Evolutionary conservation across 1,140 invertebrate genomes (phyloP).

Genomic region (Tigriopus japonicus): DNA sequence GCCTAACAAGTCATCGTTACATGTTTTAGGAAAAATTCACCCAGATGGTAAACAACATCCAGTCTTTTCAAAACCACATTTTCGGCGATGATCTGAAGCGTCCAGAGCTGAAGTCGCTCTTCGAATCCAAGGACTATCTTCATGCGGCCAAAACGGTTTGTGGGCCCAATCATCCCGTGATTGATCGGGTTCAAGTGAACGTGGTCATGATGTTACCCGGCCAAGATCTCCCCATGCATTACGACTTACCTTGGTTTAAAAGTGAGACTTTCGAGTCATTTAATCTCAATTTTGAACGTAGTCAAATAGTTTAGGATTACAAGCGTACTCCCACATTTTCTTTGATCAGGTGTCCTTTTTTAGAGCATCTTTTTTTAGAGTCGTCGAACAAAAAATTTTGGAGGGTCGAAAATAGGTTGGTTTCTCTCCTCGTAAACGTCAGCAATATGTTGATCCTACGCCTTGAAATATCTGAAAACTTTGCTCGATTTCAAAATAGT

Average conservation of each 20-base stretch:
- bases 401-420: too few species aligned
- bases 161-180: background rate
- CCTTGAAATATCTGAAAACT: too few species aligned
- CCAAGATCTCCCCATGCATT: background rate
- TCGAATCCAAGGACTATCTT: background rate
- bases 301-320: too few species aligned
- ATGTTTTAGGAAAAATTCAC: background rate
- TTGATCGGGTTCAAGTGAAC: background rate
- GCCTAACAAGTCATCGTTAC: background rate
- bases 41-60: background rate
- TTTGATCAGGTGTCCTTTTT: too few species aligned
- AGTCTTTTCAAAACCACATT: background rate
- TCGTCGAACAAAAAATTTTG: too few species aligned
- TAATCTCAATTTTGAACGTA: too few species aligned
- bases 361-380: too few species aligned
- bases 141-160: background rate
- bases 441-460: too few species aligned
- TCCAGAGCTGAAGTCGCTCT: background rate
- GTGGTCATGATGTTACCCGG: background rate
- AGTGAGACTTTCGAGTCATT: background rate
- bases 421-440: too few species aligned
- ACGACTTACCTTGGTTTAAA: background rate
- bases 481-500: too few species aligned
- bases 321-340: too few species aligned
- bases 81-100: background rate